phyloP scores from a whole-genome alignment of 2,113 vertebrate species.

The Pandion haliaetus region DNA sequence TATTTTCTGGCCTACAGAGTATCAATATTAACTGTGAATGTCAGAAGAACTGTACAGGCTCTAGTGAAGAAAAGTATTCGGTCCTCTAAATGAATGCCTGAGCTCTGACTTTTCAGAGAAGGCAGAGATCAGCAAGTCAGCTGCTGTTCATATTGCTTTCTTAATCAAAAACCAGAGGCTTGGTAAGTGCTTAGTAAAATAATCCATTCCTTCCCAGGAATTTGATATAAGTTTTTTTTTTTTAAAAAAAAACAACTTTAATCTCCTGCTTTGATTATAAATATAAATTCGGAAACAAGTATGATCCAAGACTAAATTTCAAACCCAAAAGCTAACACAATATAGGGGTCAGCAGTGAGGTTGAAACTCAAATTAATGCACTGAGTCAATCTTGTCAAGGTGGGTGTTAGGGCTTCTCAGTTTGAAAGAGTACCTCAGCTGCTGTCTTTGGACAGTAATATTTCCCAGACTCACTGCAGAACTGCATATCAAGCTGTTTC shows the following conservation, averaged over 20 bases:
- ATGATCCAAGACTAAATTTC: background rate
- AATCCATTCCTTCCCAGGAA: background rate
- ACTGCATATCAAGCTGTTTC: background rate
- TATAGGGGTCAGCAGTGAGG: background rate
- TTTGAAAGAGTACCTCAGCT: background rate
- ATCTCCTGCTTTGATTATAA: background rate
- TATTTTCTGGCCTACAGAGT: background rate
- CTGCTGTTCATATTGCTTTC: background rate
- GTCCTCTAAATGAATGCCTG: background rate
- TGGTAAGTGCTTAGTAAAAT: background rate
- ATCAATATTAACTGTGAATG: background rate
- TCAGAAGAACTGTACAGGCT: background rate
- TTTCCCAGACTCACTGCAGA: background rate
- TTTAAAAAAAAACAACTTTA: background rate
- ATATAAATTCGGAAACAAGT: background rate
- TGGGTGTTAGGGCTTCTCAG: background rate
- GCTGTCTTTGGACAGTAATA: background rate
- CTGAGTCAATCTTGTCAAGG: background rate
- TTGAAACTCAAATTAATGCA: background rate
- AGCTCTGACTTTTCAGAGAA: background rate
- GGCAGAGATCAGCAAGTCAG: background rate
- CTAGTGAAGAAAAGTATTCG: background rate
- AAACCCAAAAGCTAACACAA: background rate
- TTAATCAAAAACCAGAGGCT: background rate
- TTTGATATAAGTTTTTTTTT: background rate